Conservation (phyloP, 1,140 invertebrate genomes). For the Drosophila truncata region DNA sequence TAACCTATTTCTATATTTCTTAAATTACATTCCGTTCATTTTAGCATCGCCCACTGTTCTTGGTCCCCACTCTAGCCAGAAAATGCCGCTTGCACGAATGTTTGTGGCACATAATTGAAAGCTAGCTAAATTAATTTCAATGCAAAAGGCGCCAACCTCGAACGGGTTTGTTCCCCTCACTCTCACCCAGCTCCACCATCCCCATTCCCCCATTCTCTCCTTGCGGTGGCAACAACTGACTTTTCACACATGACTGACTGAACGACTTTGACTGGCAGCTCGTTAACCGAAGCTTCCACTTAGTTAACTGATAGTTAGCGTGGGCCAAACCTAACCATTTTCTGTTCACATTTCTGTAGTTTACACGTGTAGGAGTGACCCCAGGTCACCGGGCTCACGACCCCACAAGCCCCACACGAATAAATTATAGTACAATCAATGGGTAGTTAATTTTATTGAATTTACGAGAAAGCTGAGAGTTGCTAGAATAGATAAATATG, state of each 20-base stretch:
- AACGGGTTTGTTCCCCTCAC: conserved; percentile 22
- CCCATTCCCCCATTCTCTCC: not conserved
- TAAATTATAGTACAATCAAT: conserved; percentile 1
- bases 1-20: not conserved
- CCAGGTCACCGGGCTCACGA: conserved; percentile 26
- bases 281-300: conserved; percentile 77
- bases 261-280: conserved; percentile 63
- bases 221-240: conserved; percentile 60
- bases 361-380: conserved; percentile 42
- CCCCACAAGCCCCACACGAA: not conserved
- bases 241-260: conserved; percentile 73
- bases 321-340: conserved; percentile 33
- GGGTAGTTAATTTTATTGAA: not conserved
- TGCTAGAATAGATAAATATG: not conserved
- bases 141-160: conserved; percentile 73
- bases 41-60: not conserved
- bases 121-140: conserved; percentile 84
- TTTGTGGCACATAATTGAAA: conserved; percentile 84
- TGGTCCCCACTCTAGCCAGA: conserved; percentile 33
- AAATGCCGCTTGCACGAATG: conserved; percentile 63
- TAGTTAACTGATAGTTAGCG: conserved; percentile 66
- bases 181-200: not conserved
- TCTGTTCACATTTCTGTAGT: conserved; percentile 30
- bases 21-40: not conserved
- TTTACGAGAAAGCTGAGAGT: not conserved